Percentiles rank a stretch among this genome's conserved stretches.
These are phyloP conservation scores for Strongylocentrotus purpuratus DNA, from an alignment of 35 echinoderm and acorn worm species.

Conservation along the genomic window DNA sequence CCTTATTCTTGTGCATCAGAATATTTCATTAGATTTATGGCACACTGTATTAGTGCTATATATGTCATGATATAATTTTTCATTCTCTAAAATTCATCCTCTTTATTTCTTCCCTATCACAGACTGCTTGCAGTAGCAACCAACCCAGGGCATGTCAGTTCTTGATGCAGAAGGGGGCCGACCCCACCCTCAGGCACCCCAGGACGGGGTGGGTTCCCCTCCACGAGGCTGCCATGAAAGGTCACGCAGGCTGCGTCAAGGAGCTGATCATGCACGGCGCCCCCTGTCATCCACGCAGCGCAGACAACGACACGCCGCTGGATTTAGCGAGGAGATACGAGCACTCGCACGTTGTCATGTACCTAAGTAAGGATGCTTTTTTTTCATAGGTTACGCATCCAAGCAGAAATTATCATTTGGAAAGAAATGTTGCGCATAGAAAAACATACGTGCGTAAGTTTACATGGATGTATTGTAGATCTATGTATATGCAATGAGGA, in stretches of 20 bases:
- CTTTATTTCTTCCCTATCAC: neutral
- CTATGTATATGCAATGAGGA: neutral
- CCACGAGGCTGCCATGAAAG: conserved; percentile 86
- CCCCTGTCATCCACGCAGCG: conserved; percentile 82
- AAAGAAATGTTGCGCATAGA: neutral
- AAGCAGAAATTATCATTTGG: too few species aligned
- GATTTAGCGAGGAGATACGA: conserved; percentile 85
- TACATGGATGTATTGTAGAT: neutral
- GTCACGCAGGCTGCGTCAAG: conserved; percentile 74
- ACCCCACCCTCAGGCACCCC: conserved; percentile 90
- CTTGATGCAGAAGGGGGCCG: conserved; percentile 67
- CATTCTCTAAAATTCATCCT: too few species aligned
- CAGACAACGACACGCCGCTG: conserved; percentile 86
- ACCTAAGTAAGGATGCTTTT: conserved; percentile 69
- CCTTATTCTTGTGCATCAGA: too few species aligned
- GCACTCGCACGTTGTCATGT: conserved; percentile 41
- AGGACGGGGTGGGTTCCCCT: conserved; percentile 97
- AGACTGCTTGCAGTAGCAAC: conserved; percentile 69
- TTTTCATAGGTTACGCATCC: neutral
- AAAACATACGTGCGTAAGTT: neutral
- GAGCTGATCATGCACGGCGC: conserved; percentile 66
- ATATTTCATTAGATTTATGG: too few species aligned
- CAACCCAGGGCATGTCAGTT: conserved; percentile 53
- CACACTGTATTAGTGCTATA: too few species aligned
- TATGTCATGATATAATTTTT: too few species aligned